phyloP scores from a whole-genome alignment of 2,888 invertebrate genomes.

The Caenorhabditis plicata region DNA sequence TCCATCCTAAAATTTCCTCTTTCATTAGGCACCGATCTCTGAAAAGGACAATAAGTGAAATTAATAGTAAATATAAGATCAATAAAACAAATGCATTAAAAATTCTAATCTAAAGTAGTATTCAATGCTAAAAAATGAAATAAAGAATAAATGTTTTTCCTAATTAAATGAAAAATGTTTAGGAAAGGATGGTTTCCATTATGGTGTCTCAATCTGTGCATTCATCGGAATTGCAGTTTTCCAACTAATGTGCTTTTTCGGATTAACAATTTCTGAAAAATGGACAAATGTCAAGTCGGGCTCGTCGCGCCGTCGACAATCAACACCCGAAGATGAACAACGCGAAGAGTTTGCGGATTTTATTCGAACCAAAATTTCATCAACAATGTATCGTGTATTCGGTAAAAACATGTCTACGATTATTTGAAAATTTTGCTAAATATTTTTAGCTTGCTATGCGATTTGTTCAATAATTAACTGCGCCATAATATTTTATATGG shows the following conservation, averaged over 20 bases:
- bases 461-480: constrained; percentile 49
- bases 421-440: neutral
- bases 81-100: too few species aligned
- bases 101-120: too few species aligned
- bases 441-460: constrained; percentile 42
- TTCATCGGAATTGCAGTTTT: constrained; percentile 54
- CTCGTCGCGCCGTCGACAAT: constrained; percentile 21
- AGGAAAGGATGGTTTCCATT: constrained; percentile 56
- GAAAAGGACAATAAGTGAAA: too few species aligned
- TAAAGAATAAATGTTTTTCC: neutral
- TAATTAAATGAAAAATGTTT: neutral
- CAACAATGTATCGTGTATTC: constrained; percentile 42
- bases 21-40: too few species aligned
- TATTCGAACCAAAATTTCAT: constrained; percentile 31
- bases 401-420: constrained; percentile 28
- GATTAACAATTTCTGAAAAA: constrained; percentile 56
- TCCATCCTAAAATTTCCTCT: too few species aligned
- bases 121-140: too few species aligned
- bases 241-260: constrained; percentile 61
- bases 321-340: too few species aligned
- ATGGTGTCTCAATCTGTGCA: constrained; percentile 51
- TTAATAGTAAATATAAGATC: too few species aligned
- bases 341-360: constrained; percentile 30
- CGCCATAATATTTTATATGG: constrained; percentile 60
- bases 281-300: constrained; percentile 37